Base-by-base conservation (phyloP, 2,888 invertebrate genomes). In the Agrotis clavis region DNA sequence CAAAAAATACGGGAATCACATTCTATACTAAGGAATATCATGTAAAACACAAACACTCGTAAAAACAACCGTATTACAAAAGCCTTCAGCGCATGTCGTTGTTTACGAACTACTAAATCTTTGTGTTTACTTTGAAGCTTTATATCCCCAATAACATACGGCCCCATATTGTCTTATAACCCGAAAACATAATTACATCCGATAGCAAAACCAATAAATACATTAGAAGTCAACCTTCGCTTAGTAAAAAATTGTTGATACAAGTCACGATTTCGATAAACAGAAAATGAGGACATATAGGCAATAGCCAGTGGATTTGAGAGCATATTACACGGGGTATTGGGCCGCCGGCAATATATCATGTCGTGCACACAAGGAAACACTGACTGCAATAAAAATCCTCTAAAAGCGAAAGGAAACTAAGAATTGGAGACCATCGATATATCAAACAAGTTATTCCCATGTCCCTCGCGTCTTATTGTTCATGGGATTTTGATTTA, bases 191-290 rank as follows among this genome's bases (percentile, higher is more conserved):
- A 88, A 82, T 85, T 84, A 83, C 76, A 79, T 82, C 67, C 83
- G 77, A 84, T 83, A 82, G 71, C 77, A 75, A 81, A 82, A 77
- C 83, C 71, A 85, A 88, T 88, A 88, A 84, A 88, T 84, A 82
- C 75, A 79, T 84, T 73, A 82, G 41, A 77, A 56, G 62, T 56
- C 51, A 73, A 77, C 72, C 62, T 77, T 69, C 47, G 35, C 18
- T 62, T 73, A 70, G 79, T 86, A 84, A 84, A 86, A 86, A 79
- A 85, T 92, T 90, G 87, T 86, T 82, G 80, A 91, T 84, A 89
- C 92, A 82, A 89, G 93, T 94, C 94, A 95, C 95, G 94, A 91
- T 90, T 92, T 90, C 92, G 92, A 92, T 94, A 94, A 91, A 91
- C 89, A 89, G 87, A 89, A 89, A 92, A 92, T 90, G 87, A 90